Evolutionary conservation across 2,888 invertebrate genomes (phyloP), one percentile per base, ranked within the genome.

Genomic region (Plebejus anna): DNA sequence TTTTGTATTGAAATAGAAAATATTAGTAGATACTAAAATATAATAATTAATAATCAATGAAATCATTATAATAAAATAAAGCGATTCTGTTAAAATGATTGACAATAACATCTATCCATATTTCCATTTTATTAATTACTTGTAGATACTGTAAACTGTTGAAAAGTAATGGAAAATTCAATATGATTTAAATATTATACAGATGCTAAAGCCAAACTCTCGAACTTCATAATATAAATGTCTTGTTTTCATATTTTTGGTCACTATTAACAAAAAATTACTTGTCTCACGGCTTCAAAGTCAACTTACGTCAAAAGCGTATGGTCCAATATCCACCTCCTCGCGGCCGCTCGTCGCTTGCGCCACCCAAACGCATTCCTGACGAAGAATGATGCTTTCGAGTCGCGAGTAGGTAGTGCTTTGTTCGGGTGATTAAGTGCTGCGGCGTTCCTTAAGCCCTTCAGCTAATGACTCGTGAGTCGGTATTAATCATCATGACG

Each of bases 321-420:
- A 61, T 42, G 61, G 42, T 5, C n/a, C 22, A 13, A 28, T 47
- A 32, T 61, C 32, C 28, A 32, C 6, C 2, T 36, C 13, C 28
- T 1, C 80, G 81, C 80, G 70, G 47, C 55, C 79, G 78, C 81
- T 77, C 28, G 7, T 75, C 79, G 77, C 84, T 84, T 83, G 81
- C 78, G 80, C 88, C 87, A 80, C 80, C 79, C 82, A 78, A 84
- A 84, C 87, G 87, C 91, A 91, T 93, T 92, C 92, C 90, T 93
- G 94, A 93, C 91, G 92, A 93, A 93, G 94, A 94, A 92, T 92
- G 93, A 94, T 92, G 92, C 91, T 92, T 92, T 92, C 91, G 90
- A 90, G 87, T 86, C 85, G 89, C 89, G 90, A 91, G 91, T 92
- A 92, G 91, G 91, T 89, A 92, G 91, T 89, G 90, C 92, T 91